Evolutionary conservation across 2,113 vertebrate genomes (phyloP).

Genomic region (Ia io): DNA sequence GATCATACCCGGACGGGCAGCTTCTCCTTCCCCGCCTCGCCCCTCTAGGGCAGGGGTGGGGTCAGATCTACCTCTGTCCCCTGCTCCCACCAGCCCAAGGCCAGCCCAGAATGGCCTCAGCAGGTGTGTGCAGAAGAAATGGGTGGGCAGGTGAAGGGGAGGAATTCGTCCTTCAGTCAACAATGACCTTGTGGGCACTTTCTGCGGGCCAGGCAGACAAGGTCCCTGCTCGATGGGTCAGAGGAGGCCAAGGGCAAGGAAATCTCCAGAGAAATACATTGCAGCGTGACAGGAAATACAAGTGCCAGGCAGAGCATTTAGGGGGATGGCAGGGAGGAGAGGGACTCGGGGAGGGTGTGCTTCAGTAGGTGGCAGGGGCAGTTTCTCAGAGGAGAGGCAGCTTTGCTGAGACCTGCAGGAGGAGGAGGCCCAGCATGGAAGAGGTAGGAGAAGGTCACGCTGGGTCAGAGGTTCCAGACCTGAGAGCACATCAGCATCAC

Average conservation of each 20-base stretch:
- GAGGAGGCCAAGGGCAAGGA: neutral
- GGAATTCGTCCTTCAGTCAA: neutral
- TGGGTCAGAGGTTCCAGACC: neutral
- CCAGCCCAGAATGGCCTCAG: neutral
- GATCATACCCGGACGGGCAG: neutral
- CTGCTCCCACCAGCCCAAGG: neutral
- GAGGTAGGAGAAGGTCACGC: neutral
- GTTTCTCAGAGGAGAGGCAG: neutral
- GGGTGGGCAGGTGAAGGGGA: neutral
- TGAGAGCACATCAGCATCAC: neutral
- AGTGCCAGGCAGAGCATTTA: neutral
- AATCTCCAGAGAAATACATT: neutral
- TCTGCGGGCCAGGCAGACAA: neutral
- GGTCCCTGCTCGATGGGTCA: neutral
- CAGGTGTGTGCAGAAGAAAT: neutral
- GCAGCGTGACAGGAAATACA: neutral
- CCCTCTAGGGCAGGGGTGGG: neutral
- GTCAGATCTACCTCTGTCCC: neutral
- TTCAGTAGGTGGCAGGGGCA: neutral
- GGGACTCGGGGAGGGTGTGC: neutral
- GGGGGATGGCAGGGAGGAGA: neutral
- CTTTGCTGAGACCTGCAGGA: neutral
- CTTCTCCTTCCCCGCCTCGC: neutral
- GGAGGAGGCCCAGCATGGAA: neutral
- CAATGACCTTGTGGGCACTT: neutral